Evolutionary conservation across 2,113 vertebrate genomes (phyloP).

Genomic region (Heterotis niloticus): DNA sequence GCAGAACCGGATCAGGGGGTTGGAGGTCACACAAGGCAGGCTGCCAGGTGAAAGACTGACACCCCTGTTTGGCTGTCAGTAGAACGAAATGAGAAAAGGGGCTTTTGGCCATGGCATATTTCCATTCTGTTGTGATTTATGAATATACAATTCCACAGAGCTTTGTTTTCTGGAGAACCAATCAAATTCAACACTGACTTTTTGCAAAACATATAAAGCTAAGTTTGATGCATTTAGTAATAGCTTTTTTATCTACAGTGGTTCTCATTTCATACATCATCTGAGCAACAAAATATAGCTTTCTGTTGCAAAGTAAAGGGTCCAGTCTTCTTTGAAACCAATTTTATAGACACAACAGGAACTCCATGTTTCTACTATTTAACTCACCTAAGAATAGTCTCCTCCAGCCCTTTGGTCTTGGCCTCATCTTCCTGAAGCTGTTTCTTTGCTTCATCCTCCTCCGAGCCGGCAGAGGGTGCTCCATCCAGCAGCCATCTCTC

Average conservation of each 20-base stretch:
- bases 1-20: conserved; percentile 35
- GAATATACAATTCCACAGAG: background rate
- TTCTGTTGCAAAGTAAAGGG: background rate
- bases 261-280: background rate
- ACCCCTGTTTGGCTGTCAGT: conserved; percentile 25
- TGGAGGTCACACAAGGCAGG: conserved; percentile 19
- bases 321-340: too few species aligned
- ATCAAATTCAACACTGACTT: background rate
- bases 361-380: background rate
- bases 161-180: background rate
- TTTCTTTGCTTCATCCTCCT: conserved; percentile 73
- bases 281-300: background rate
- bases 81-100: conserved; percentile 28
- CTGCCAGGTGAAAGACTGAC: conserved; percentile 32
- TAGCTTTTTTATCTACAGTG: background rate
- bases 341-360: too few species aligned
- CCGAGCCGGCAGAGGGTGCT: conserved; percentile 66
- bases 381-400: conserved; percentile 75
- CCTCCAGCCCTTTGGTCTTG: conserved; percentile 77
- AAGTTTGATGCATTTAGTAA: background rate
- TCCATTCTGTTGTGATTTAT: background rate
- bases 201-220: background rate
- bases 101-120: background rate
- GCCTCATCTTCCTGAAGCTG: conserved; percentile 80
- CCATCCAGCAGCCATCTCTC: conserved; percentile 92